Evolutionary conservation across 2,888 invertebrate genomes (phyloP), one percentile per base, ranked within the genome.

Genomic region (Pantelozetes paolii): DNA sequence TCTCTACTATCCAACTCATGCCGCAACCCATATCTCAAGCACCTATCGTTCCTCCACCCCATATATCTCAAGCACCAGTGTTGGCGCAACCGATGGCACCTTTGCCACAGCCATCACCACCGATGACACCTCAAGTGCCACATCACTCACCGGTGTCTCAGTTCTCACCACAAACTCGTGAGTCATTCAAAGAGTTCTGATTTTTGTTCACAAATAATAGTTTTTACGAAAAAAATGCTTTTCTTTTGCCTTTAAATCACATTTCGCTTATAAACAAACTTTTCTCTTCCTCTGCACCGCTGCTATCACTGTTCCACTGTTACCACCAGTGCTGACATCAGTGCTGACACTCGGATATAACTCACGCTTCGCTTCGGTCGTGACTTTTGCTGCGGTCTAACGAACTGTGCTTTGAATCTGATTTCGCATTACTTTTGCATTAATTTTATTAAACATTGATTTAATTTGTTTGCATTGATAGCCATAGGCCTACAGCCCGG

Each of bases 381-480:
- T 67, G 67, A 42, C 67, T 67, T 62, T 67, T 67, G 67, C 67
- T 67, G 67, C 67, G 67, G 67, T 67, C 67, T 40, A 23, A 23
- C 20, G 23, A 67, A 40, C 67, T 40, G n/a, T 67, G 67, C 67
- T 67, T 67, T 40, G 11, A 67, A 23, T 40, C 42, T 36, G 13
- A 64, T 50, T 20, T 8, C 30, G 8, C 11, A 32, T 54, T 20
- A 59, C 59, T 59, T 20, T 32, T 20, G 23, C 40, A 13, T 64
- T n/a, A 32, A 32, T 36, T 36, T 36, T 18, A n/a, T 15, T 28
- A n/a, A n/a, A 2, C 32, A 20, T 23, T 67, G 8, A 42, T 23
- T 32, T 67, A 42, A 40, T 67, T 54, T 6, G 23, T 9, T 54
- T 54, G n/a, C 13, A 8, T 54, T 26, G 23, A 59, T 6, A 67